Conservation (phyloP, 2,888 invertebrate species). For the Hirtodrosophila trivittata region DNA sequence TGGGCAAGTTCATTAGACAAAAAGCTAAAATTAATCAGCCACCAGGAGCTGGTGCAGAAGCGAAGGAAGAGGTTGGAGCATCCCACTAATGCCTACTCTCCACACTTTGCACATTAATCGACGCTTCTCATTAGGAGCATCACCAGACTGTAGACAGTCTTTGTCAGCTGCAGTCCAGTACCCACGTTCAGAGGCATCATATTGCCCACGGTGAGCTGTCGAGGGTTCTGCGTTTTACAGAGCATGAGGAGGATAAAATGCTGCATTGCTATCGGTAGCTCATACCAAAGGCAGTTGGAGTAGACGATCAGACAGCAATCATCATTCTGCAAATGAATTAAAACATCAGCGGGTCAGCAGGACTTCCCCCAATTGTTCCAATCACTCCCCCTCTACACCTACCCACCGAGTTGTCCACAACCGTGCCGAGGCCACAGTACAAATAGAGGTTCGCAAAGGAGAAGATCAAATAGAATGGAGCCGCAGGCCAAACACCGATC, state of each 20-base stretch:
- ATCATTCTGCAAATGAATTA: conserved; percentile 52
- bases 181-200: conserved; percentile 57
- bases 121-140: no score
- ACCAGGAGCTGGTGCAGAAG: background rate
- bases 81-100: background rate
- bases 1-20: conserved; percentile 74
- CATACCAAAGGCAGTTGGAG: conserved; percentile 60
- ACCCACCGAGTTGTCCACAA: conserved; percentile 56
- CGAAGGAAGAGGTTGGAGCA: no score
- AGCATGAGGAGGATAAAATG: conserved; percentile 62
- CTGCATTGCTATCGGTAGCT: conserved; percentile 50
- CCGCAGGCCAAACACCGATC: conserved; percentile 52
- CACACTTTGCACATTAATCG: conserved; percentile 5
- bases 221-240: conserved; percentile 47
- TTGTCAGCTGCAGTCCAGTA: conserved; percentile 57
- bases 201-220: conserved; percentile 45
- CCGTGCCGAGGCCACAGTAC: conserved; percentile 56
- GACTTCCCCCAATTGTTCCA: no score
- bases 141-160: conserved; percentile 39
- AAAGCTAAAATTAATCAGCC: conserved; percentile 73
- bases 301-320: conserved; percentile 52
- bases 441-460: conserved; percentile 43
- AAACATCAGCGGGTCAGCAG: no score
- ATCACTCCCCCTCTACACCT: no score
- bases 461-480: conserved; percentile 40